phyloP scores from a whole-genome alignment of 2,797 vertebrate genomes.

The Ateles fusciceps region DNA sequence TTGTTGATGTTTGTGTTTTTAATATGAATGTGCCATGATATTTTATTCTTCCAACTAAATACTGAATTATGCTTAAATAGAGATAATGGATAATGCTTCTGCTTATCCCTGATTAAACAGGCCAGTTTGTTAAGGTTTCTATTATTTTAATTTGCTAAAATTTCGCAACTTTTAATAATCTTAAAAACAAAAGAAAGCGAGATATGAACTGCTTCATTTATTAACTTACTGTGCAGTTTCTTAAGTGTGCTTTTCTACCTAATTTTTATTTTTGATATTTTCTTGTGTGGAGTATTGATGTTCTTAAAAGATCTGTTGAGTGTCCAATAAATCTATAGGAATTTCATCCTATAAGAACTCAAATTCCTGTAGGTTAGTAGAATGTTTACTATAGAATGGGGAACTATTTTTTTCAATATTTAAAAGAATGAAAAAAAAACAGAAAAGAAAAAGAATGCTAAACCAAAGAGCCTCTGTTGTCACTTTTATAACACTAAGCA shows the following conservation, averaged over 20 bases:
- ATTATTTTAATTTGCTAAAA: conserved; percentile 5
- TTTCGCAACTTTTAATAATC: not conserved
- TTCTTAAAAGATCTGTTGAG: not conserved
- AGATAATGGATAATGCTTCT: not conserved
- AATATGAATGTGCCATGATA: not conserved
- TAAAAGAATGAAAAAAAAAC: conserved; percentile 30
- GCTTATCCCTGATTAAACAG: not conserved
- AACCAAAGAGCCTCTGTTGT: conserved; percentile 73
- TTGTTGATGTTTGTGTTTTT: conserved; percentile 52
- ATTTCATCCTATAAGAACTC: conserved; percentile 49
- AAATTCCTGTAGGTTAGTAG: not conserved
- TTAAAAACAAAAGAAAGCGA: not conserved
- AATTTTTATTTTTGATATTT: conserved; percentile 6
- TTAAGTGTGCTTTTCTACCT: not conserved
- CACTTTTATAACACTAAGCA: conserved; percentile 75
- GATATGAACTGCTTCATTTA: not conserved
- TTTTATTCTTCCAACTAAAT: conserved; percentile 27
- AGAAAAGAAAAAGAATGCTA: conserved; percentile 35
- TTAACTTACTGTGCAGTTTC: not conserved
- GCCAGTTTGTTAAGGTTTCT: not conserved
- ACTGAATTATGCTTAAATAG: not conserved
- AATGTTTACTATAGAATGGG: not conserved
- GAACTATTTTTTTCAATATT: conserved; percentile 5
- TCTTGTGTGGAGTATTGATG: not conserved
- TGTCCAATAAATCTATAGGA: not conserved